Percentiles rank a stretch among this genome's conserved stretches.
Evolutionary conservation across 2,797 vertebrate species (phyloP).

Genomic region (Morelia viridis): DNA sequence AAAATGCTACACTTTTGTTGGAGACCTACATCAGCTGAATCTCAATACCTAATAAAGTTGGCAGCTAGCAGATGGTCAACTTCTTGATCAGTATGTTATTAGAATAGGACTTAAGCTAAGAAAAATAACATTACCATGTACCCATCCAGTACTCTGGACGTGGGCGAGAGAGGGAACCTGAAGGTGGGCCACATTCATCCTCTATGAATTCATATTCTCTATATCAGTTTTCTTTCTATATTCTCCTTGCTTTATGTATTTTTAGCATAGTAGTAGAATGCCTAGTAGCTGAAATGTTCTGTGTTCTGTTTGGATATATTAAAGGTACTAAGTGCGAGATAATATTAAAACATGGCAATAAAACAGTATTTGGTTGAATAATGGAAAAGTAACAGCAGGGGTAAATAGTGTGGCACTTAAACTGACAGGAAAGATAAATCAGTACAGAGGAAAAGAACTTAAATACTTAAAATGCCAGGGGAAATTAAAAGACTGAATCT

Average conservation of each 20-base stretch:
- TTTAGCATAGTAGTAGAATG: not conserved
- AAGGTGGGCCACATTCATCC: not conserved
- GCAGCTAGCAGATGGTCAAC: not conserved
- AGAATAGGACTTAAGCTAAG: not conserved
- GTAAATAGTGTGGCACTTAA: not conserved
- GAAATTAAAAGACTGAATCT: not conserved
- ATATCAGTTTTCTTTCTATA: not conserved
- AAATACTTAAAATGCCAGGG: not conserved
- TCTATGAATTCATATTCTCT: not conserved
- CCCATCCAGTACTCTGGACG: not conserved
- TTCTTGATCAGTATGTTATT: not conserved
- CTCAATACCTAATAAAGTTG: not conserved
- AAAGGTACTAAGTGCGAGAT: not conserved
- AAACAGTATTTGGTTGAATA: not conserved
- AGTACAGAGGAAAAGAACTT: not conserved
- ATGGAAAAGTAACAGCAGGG: not conserved
- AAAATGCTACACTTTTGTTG: not conserved
- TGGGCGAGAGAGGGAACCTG: not conserved
- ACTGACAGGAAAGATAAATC: not conserved
- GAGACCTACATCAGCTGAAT: not conserved
- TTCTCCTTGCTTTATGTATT: no score
- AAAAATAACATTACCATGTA: not conserved
- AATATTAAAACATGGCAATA: not conserved
- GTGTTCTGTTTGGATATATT: not conserved
- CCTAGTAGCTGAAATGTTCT: not conserved